Conservation (phyloP, 2,113 vertebrate species). For the Clupea harengus region DNA sequence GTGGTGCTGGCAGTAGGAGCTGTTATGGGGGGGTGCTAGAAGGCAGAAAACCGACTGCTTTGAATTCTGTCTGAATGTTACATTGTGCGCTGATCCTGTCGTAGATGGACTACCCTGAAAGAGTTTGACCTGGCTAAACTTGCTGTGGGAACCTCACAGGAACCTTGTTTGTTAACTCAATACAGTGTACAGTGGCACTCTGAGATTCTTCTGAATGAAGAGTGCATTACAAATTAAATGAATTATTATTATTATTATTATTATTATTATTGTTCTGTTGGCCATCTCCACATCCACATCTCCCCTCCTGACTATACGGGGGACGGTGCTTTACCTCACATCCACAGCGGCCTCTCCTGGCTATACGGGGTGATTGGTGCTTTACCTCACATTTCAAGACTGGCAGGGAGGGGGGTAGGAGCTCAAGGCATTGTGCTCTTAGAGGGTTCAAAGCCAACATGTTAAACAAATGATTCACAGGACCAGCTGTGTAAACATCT, state of each 20-base stretch:
- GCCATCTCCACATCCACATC: not conserved
- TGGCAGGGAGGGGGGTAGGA: constrained; percentile 15
- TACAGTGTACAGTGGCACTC: no score
- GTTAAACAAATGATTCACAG: constrained; percentile 47
- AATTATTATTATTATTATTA: no score
- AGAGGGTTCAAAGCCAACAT: constrained; percentile 32
- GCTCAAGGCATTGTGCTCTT: not conserved
- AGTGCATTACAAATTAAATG: no score
- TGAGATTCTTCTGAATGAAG: no score
- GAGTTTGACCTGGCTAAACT: no score
- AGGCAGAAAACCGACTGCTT: not conserved
- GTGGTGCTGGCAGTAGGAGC: not conserved
- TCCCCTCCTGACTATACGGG: not conserved
- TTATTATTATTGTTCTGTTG: no score
- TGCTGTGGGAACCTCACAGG: no score
- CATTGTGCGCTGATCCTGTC: not conserved
- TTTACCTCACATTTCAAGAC: not conserved
- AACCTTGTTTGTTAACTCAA: not conserved
- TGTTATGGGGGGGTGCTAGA: not conserved
- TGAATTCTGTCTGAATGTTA: not conserved
- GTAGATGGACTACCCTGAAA: not conserved
- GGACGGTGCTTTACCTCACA: not conserved
- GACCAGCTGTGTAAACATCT: constrained; percentile 42
- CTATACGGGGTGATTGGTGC: not conserved
- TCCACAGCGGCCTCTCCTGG: not conserved